These are phyloP conservation scores for Lycaena phlaeas DNA, from an alignment of 2,888 invertebrate genomes.

Conservation along the genomic window DNA sequence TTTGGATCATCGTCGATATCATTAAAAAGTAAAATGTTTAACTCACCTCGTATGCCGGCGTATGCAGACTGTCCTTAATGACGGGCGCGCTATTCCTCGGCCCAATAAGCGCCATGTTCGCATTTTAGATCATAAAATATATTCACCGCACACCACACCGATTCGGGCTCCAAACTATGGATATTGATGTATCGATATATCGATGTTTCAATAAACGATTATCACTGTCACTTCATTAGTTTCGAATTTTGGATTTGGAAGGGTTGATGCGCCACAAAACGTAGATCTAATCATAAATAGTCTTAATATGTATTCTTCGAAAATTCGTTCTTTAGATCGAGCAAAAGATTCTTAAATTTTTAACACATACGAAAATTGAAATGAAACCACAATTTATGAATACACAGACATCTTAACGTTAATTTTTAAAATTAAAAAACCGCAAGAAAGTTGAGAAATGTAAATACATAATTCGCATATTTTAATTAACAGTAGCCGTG, in stretches of 20 bases:
- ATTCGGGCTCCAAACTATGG: background rate
- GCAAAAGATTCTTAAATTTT: too few relatives aligned
- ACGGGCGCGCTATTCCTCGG: slow-evolving; percentile 77
- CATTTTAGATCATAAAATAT: slow-evolving; percentile 41
- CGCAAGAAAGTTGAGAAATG: too few relatives aligned
- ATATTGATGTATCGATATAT: slow-evolving; percentile 9
- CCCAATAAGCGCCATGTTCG: slow-evolving; percentile 66
- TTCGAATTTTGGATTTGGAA: background rate
- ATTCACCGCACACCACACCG: slow-evolving; percentile 12
- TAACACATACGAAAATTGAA: too few relatives aligned
- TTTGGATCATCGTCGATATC: background rate
- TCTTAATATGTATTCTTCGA: background rate
- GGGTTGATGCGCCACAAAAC: background rate
- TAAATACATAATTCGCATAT: too few relatives aligned
- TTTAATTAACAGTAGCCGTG: too few relatives aligned
- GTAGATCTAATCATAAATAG: background rate
- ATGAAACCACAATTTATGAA: too few relatives aligned
- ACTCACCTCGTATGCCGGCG: slow-evolving; percentile 79
- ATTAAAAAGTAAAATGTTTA: background rate
- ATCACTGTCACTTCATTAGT: slow-evolving; percentile 9
- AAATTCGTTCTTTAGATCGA: background rate
- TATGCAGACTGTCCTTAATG: slow-evolving; percentile 77
- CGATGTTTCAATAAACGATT: background rate
- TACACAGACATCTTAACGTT: too few relatives aligned
- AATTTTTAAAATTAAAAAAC: too few relatives aligned